Evolutionary conservation across 2,888 invertebrate species (phyloP).

Genomic region (Antitype chi): DNA sequence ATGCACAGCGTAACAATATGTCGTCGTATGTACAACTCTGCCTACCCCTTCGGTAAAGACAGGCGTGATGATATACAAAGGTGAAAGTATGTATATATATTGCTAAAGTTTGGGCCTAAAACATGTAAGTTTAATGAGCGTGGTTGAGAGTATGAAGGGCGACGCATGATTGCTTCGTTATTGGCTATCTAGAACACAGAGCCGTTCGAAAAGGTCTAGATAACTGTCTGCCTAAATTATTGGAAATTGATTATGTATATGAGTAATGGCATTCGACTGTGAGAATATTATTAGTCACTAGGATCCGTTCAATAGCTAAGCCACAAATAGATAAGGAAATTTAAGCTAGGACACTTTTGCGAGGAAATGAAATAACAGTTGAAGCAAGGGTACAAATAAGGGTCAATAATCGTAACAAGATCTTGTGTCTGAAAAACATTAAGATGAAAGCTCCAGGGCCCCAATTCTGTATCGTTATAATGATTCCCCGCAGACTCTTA

Average conservation of each 20-base stretch:
- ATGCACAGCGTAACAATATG: not conserved
- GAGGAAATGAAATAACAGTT: too few relatives aligned
- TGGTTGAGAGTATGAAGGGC: constrained; percentile 19
- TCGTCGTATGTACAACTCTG: not conserved
- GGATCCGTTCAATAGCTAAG: not conserved
- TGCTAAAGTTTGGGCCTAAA: constrained; percentile 10
- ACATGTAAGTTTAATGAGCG: constrained; percentile 15
- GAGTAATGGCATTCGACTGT: constrained; percentile 30
- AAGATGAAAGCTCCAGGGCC: too few relatives aligned
- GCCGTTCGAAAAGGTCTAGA: constrained; percentile 8
- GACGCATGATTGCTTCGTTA: constrained; percentile 40
- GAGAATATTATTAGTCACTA: constrained; percentile 41
- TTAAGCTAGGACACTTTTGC: too few relatives aligned
- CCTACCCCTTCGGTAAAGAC: not conserved
- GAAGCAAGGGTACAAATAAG: not conserved
- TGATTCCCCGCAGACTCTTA: too few relatives aligned
- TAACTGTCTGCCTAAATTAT: constrained; percentile 8
- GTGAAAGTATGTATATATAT: constrained; percentile 1
- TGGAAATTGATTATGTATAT: constrained; percentile 42
- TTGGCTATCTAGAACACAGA: constrained; percentile 30
- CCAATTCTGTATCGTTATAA: too few relatives aligned
- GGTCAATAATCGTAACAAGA: not conserved
- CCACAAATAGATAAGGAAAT: not conserved
- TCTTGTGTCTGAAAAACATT: not conserved
- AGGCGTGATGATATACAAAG: not conserved